Evolutionary conservation across 2,113 vertebrate species (phyloP), one percentile per base, ranked within the genome.

Genomic region (Fulmarus glacialis): DNA sequence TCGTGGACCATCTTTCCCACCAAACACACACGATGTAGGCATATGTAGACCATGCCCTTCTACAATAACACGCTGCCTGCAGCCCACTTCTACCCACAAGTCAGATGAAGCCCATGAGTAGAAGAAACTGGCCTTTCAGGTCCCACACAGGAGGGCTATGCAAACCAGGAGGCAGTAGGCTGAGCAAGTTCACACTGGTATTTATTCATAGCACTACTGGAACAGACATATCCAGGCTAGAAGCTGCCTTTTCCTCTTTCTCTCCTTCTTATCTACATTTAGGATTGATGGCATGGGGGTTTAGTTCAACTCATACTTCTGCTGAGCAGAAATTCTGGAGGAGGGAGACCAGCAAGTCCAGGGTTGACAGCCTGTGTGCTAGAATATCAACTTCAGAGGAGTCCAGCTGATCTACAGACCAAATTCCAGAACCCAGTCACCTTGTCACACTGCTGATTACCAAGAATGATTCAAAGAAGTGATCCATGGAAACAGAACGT

Each of bases 401-500:
- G 23, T 60, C 43, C 82, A 87, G 26, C n/a, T 74, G 40, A 90
- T 72, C 15, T 43, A 60, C 15, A 66, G 58, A 53, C 12, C 22
- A 43, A 55, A 82, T 71, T 78, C 40, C 78, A 72, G 32, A 82
- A 60, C 8, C 1, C 27, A 7, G 17, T 60, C 52, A 87, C 47
- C 12, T 47, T 82, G 38, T 59, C n/a, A 72, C 40, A 12, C 47
- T 87, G 23, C 5, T 56, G 30, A 48, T 60, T 53, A 67, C 16
- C n/a, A 30, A 87, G 50, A 48, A 52, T 42, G 22, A 75, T 43
- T 82, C 64, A 60, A 82, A 66, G 34, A 87, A 72, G 4, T 11
- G 30, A 87, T 22, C 19, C 30, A 26, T 50, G 58, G 30, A 66
- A 91, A 36, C 11, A 42, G 9, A 75, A 29, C 0, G 0, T 14